Conservation (phyloP, 2,888 invertebrate genomes). For the Gastrophysa polygoni region DNA sequence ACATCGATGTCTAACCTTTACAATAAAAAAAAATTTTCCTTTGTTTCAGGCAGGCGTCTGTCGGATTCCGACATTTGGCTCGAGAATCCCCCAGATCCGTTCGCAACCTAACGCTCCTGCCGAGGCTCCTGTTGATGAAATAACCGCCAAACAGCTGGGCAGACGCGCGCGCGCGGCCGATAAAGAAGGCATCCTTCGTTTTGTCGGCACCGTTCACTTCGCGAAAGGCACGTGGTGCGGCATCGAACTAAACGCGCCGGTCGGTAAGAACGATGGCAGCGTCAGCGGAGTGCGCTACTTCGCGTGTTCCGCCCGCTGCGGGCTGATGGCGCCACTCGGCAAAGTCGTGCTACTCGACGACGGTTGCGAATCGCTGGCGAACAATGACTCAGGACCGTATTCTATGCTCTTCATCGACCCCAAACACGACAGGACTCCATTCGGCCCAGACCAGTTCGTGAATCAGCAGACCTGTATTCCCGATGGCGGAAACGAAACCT, state of each 20-base stretch:
- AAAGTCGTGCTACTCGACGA: slow-evolving; percentile 57
- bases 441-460: not conserved
- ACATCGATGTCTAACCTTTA: too few species aligned
- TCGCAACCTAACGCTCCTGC: slow-evolving; percentile 26
- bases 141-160: slow-evolving; percentile 46
- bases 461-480: too few species aligned
- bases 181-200: slow-evolving; percentile 62
- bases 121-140: slow-evolving; percentile 28
- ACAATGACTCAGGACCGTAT: slow-evolving; percentile 64
- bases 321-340: slow-evolving; percentile 67
- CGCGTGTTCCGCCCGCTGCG: slow-evolving; percentile 63
- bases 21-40: slow-evolving; percentile 15
- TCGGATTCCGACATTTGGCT: slow-evolving; percentile 53
- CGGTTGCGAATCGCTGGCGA: slow-evolving; percentile 57
- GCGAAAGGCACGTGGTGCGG: slow-evolving; percentile 69
- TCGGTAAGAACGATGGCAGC: slow-evolving; percentile 69
- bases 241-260: slow-evolving; percentile 62
- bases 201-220: slow-evolving; percentile 63
- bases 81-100: slow-evolving; percentile 47
- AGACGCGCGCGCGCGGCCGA: slow-evolving; percentile 51
- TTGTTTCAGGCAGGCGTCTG: slow-evolving; percentile 50
- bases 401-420: slow-evolving; percentile 61
- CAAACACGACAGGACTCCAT: not conserved
- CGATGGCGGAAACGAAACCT: slow-evolving; percentile 1
- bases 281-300: slow-evolving; percentile 69